phyloP scores from a whole-genome alignment of 2,113 vertebrate species.

The Esox niger region DNA sequence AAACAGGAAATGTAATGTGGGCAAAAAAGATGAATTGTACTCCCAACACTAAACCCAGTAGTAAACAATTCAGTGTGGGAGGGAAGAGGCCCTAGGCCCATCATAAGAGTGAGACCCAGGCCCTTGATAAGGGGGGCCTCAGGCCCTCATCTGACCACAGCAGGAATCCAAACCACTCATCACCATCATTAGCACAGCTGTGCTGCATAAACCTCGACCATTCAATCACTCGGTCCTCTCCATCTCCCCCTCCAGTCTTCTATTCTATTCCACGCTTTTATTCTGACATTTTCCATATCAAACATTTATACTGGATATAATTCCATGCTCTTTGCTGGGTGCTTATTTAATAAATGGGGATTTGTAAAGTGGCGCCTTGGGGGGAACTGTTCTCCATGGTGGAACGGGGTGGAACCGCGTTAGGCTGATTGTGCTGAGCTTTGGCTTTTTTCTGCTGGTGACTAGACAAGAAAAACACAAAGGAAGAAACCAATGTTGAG shows the following conservation, averaged over 20 bases:
- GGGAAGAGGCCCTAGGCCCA: background rate
- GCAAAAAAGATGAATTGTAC: too few species aligned
- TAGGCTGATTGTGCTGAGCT: slow-evolving; percentile 37
- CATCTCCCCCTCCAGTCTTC: background rate
- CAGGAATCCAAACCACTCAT: background rate
- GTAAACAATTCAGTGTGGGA: too few species aligned
- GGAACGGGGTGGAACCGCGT: slow-evolving; percentile 32
- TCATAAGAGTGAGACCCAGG: background rate
- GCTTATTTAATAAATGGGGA: slow-evolving; percentile 54
- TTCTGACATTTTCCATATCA: slow-evolving; percentile 50
- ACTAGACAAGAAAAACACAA: slow-evolving; percentile 34
- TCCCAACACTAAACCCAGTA: too few species aligned
- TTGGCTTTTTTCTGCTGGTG: slow-evolving; percentile 33
- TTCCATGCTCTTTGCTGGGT: slow-evolving; percentile 43
- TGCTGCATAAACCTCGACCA: background rate
- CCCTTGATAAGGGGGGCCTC: too few species aligned
- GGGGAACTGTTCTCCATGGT: slow-evolving; percentile 40
- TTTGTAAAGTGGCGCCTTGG: slow-evolving; percentile 51
- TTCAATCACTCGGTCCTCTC: background rate
- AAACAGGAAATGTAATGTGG: slow-evolving; percentile 40
- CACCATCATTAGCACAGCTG: background rate
- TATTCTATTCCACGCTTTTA: slow-evolving; percentile 33
- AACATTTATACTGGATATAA: slow-evolving; percentile 41
- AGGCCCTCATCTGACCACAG: background rate
- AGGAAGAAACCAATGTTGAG: slow-evolving; percentile 28